These are phyloP conservation scores for Drosophila takahashii DNA, from an alignment of 1,140 invertebrate species.

Conservation along the genomic window DNA sequence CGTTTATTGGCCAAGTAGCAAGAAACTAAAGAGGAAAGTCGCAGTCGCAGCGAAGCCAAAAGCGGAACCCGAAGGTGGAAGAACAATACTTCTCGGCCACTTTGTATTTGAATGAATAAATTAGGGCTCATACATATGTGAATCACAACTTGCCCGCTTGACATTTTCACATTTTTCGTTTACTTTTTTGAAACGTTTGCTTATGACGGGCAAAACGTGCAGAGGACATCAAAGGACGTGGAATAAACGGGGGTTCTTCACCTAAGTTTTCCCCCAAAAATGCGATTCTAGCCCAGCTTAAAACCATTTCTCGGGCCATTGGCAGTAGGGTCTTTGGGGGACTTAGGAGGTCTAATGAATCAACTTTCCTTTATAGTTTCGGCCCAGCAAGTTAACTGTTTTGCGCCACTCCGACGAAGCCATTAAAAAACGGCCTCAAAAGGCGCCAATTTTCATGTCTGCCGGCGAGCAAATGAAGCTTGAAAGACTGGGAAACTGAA, in stretches of 20 bases:
- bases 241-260: background rate
- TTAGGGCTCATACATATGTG: constrained; percentile 33
- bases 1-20: constrained; percentile 66
- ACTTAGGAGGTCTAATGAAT: constrained; percentile 28
- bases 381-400: constrained; percentile 20
- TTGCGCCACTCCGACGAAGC: constrained; percentile 30
- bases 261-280: background rate
- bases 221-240: constrained; percentile 37
- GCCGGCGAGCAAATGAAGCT: constrained; percentile 56
- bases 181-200: background rate
- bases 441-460: constrained; percentile 61
- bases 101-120: constrained; percentile 37
- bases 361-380: constrained; percentile 40
- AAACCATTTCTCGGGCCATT: constrained; percentile 25
- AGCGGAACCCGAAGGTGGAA: constrained; percentile 3
- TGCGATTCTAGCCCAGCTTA: background rate
- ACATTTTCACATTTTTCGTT: constrained; percentile 25
- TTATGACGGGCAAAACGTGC: constrained; percentile 7
- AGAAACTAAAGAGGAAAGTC: constrained; percentile 18
- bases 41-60: background rate
- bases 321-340: constrained; percentile 17
- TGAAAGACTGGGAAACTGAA: constrained; percentile 23
- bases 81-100: constrained; percentile 2
- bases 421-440: constrained; percentile 57
- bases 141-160: constrained; percentile 15